Base-by-base conservation (phyloP, 2,888 invertebrate genomes). In the Amitus sp. region DNA sequence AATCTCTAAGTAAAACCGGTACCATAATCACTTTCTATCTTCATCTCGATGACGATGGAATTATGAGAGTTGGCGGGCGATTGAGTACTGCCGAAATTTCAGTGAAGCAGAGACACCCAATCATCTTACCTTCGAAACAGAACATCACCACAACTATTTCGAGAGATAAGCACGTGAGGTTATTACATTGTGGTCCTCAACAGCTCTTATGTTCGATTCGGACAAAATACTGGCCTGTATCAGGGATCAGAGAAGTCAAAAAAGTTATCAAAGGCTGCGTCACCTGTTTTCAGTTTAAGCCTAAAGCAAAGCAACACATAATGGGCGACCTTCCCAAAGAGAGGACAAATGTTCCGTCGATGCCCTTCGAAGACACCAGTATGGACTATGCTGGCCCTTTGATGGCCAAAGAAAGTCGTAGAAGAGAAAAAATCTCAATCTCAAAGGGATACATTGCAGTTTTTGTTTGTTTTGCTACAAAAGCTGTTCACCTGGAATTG, bases 361-460 rank as follows among this genome's bases (percentile, higher is more conserved):
- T 47, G 12, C 62, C 60, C 7, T 68, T 68, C 15, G 37, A 50
- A 5, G 48, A 7, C 2, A 47, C 50, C 0, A 49, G 53, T 3
- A 20, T 49, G 0, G 53, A 53, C 2, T 59, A 46, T 42, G 67
- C 66, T 1, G 73, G 70, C 4, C 71, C 71, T 0, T 37, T 69
- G 15, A 13, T 20, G 12, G 19, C 71, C 2, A 37, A 57, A 1
- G 54, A 63, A 18, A 53, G 47, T 12, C 19, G 46, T 33, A 43
- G 64, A 28, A 45, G 69, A 23, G 55, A 51, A 5, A 33, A 60
- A 18, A 23, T 49, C 5, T 48, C 42, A 1, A 46, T 46, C 6
- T 27, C 39, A 2, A 71, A 73, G 27, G 62, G 42, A 2, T 73
- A 73, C 46, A 15, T 73, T 1, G 61, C 67, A 1, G 37, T 70